Evolutionary conservation across 1,140 invertebrate species (phyloP).

Genomic region (Drosophila rufa): DNA sequence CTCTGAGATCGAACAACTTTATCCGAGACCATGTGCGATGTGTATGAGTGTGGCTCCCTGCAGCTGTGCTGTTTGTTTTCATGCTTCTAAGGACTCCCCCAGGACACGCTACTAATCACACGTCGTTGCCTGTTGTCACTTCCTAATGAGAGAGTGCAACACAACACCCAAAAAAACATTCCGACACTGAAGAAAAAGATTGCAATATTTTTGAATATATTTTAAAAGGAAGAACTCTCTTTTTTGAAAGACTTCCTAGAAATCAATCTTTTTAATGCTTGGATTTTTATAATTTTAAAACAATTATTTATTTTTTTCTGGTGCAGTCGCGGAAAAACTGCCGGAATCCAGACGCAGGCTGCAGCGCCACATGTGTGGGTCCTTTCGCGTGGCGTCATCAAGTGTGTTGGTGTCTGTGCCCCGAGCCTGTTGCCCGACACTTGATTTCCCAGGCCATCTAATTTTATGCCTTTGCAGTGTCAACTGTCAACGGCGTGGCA

Average conservation of each 20-base stretch:
- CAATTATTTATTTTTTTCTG: background rate
- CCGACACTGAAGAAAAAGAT: background rate
- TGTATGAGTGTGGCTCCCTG: constrained; percentile 31
- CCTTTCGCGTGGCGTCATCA: constrained; percentile 62
- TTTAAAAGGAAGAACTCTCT: too few relatives aligned
- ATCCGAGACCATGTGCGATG: constrained; percentile 44
- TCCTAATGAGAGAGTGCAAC: constrained; percentile 77
- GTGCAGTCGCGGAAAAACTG: constrained; percentile 19
- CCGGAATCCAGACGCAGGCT: constrained; percentile 18
- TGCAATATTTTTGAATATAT: background rate
- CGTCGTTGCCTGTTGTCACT: constrained; percentile 73
- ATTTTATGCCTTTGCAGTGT: constrained; percentile 78
- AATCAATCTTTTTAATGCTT: background rate
- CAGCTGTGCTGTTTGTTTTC: constrained; percentile 64
- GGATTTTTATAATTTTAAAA: background rate
- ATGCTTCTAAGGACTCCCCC: constrained; percentile 61
- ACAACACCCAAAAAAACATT: constrained; percentile 58
- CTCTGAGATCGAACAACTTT: constrained; percentile 48
- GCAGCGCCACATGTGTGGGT: constrained; percentile 40
- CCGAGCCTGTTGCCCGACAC: constrained; percentile 58
- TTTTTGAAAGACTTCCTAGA: too few relatives aligned
- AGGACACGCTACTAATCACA: constrained; percentile 74
- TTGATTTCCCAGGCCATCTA: constrained; percentile 74
- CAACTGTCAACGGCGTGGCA: constrained; percentile 68
- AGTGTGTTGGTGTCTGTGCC: constrained; percentile 50